Conservation (phyloP, 2,888 invertebrate species). For the Scrobipalpa atriplicella region DNA sequence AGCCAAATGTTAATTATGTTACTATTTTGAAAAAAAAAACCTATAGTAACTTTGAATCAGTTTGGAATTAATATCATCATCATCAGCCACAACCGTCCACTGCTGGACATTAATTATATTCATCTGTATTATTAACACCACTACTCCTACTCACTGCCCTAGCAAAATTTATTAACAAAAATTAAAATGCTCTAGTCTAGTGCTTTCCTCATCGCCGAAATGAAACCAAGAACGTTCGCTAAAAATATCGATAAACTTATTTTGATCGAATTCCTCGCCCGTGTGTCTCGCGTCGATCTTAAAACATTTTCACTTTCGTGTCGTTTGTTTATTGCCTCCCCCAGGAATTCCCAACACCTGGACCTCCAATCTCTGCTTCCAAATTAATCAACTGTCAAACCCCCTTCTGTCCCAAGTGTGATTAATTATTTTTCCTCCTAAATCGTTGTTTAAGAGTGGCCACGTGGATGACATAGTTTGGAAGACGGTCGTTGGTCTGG, state of each 20-base stretch:
- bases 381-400: constrained; percentile 66
- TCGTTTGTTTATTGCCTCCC: constrained; percentile 54
- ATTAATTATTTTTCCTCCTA: constrained; percentile 57
- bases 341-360: constrained; percentile 50
- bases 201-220: not conserved
- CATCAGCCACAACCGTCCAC: too few relatives aligned
- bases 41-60: too few relatives aligned
- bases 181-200: too few relatives aligned
- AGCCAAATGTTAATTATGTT: too few relatives aligned
- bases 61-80: too few relatives aligned
- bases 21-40: too few relatives aligned
- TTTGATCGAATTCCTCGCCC: not conserved
- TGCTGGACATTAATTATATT: too few relatives aligned
- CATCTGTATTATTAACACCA: too few relatives aligned
- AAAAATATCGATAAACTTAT: too few relatives aligned
- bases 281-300: constrained; percentile 32
- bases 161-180: too few relatives aligned
- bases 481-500: constrained; percentile 3
- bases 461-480: constrained; percentile 4
- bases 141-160: too few relatives aligned
- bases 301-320: constrained; percentile 46
- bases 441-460: constrained; percentile 38
- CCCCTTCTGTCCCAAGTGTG: constrained; percentile 42
- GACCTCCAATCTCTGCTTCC: constrained; percentile 48
- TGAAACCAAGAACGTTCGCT: too few relatives aligned